A percentile compares a stretch with the other conserved stretches of the same genome.
These are phyloP conservation scores for Leptinotarsa juncta DNA, from an alignment of 2,888 invertebrate genomes.

Conservation along the genomic window DNA sequence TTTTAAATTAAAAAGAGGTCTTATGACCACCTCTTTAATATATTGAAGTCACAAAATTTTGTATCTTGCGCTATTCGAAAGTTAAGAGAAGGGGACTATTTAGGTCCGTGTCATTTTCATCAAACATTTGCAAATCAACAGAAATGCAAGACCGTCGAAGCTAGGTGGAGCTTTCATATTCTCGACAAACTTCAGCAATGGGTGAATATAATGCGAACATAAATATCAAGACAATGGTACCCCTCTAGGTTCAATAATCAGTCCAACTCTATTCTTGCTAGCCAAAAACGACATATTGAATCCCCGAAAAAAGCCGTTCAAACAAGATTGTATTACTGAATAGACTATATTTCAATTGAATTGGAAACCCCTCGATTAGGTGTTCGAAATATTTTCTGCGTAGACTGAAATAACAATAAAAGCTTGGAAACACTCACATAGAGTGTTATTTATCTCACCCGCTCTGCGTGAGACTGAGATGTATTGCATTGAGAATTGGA, in stretches of 20 bases:
- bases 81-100: too few species aligned
- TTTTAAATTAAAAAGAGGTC: too few species aligned
- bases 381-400: neutral
- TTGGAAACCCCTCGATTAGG: slow-evolving; percentile 2
- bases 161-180: too few species aligned
- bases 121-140: too few species aligned
- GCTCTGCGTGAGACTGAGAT: slow-evolving; percentile 60
- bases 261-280: neutral
- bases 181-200: too few species aligned
- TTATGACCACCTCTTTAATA: too few species aligned
- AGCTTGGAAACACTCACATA: slow-evolving; percentile 51
- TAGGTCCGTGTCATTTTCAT: too few species aligned
- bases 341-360: neutral
- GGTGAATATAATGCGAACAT: neutral
- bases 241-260: neutral
- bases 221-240: neutral
- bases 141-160: too few species aligned
- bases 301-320: neutral
- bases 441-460: slow-evolving; percentile 60
- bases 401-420: slow-evolving; percentile 24
- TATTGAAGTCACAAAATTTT: too few species aligned
- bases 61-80: too few species aligned
- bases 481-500: slow-evolving; percentile 59
- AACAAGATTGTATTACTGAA: neutral
- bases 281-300: neutral